Base-by-base conservation (phyloP, 2,797 vertebrate species). In the Siniperca undulata region DNA sequence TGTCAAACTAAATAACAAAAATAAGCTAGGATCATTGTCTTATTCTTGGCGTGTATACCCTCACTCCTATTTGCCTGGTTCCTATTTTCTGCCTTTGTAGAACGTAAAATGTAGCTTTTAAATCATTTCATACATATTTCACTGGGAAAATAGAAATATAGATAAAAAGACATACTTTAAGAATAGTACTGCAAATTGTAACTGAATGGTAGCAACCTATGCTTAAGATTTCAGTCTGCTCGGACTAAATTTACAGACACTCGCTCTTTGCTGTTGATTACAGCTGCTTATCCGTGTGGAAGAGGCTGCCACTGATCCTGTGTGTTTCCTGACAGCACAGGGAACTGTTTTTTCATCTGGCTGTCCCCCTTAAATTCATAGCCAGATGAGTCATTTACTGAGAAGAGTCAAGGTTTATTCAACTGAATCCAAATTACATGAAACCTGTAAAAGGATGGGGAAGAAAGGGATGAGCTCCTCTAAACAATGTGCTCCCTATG, bases 1-100 rank as follows among this genome's bases (percentile, higher is more conserved):
- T 92, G 91, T 92, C 91, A 89, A 88, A 88, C 79, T 67, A 84
- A 89, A 91, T 90, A 77, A 92, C 86, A 87, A 83, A 89, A 90
- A 89, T 80, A 90, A 81, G 68, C 70, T 34, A 22, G 42, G 71
- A 80, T 84, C 75, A 83, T 86, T 86, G 71, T 90, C 78, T 89
- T 88, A 62, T 77, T 82, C 50, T 53, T 71, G 62, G 44, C 64
- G 40, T 85, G 50, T 72, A 58, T 24, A 65, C 59, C 65, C 68
- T 70, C 2, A 3, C 65, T 73, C 16, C 22, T 62, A 70, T 84
- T 87, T 19, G 52, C 42, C 48, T 20, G 61, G 34, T 77, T 65
- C 4, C 30, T 53, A 56, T 84, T 74, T 61, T 74, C 50, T 76
- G 46, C 22, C n/a, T 69, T 67, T 48, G 19, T 36, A 48, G 11